Percentiles rank a stretch among this genome's conserved stretches.
Evolutionary conservation across 2,797 vertebrate genomes (phyloP).

Genomic region (Pipistrellus pipistrellus): DNA sequence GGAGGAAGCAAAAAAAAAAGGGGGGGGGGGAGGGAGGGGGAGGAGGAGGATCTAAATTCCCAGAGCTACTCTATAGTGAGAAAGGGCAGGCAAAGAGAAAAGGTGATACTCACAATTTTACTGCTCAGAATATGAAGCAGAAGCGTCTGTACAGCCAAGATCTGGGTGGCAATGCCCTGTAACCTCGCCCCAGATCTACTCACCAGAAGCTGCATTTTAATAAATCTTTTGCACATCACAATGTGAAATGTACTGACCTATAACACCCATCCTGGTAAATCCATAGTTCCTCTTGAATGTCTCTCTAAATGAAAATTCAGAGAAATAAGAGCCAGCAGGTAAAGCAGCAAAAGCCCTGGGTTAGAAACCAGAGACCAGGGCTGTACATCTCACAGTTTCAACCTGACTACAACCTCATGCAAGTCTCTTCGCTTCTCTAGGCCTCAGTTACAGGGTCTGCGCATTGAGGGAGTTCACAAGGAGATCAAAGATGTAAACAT

Average conservation of each 20-base stretch:
- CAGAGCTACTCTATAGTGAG: background rate
- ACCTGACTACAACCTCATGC: background rate
- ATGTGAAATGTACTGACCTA: background rate
- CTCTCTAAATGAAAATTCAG: background rate
- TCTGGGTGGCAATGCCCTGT: accelerated
- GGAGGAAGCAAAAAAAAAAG: background rate
- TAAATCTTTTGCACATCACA: background rate
- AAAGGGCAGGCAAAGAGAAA: conserved; percentile 19
- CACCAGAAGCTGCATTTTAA: background rate
- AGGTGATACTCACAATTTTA: background rate
- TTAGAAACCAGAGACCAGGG: background rate
- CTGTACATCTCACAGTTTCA: background rate
- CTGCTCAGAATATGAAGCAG: accelerated
- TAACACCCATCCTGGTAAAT: background rate
- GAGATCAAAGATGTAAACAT: background rate
- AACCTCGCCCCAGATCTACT: accelerated
- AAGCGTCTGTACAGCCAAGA: background rate
- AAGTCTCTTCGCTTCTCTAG: background rate
- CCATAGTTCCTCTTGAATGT: background rate
- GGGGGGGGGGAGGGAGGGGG: too few relatives aligned
- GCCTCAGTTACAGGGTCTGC: background rate
- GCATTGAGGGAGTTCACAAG: background rate
- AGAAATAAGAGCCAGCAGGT: background rate
- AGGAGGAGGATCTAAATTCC: background rate
- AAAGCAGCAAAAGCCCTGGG: background rate